phyloP scores from a whole-genome alignment of 2,113 vertebrate genomes.

The Oxyura jamaicensis region DNA sequence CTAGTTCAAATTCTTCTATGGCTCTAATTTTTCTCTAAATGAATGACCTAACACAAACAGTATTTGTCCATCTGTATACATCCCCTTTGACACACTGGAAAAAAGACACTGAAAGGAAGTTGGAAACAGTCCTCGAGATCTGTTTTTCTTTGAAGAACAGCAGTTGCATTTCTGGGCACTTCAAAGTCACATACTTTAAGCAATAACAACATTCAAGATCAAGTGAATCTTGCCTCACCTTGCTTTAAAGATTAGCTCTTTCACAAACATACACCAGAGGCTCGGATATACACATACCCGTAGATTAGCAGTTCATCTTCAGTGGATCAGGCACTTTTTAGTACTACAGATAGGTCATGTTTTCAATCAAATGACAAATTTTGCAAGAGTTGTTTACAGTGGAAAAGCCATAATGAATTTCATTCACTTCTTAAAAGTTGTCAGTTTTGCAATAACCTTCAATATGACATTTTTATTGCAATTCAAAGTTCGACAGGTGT shows the following conservation, averaged over 20 bases:
- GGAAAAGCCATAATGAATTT: conserved; percentile 51
- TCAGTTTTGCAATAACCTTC: conserved; percentile 18
- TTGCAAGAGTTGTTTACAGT: conserved; percentile 27
- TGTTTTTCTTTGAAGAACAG: conserved; percentile 63
- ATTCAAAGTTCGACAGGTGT: conserved; percentile 68
- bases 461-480: conserved; percentile 40
- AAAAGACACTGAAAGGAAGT: conserved; percentile 56
- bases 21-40: conserved; percentile 59
- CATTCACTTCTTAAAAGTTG: conserved; percentile 45
- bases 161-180: conserved; percentile 66
- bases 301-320: conserved; percentile 42
- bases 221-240: conserved; percentile 63
- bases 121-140: conserved; percentile 46
- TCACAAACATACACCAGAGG: conserved; percentile 39
- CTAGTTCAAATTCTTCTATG: conserved; percentile 7
- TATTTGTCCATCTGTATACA: conserved; percentile 56
- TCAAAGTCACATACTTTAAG: conserved; percentile 64
- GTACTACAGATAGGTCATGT: conserved; percentile 10
- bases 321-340: not conserved
- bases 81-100: conserved; percentile 44
- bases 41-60: conserved; percentile 55
- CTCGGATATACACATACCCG: not conserved
- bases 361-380: conserved; percentile 44
- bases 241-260: conserved; percentile 55
- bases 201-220: conserved; percentile 42